Percentiles rank a stretch among this genome's conserved stretches.
These are phyloP conservation scores for Gambusia holbrooki DNA, from an alignment of 2,113 vertebrate genomes.

Conservation along the genomic window DNA sequence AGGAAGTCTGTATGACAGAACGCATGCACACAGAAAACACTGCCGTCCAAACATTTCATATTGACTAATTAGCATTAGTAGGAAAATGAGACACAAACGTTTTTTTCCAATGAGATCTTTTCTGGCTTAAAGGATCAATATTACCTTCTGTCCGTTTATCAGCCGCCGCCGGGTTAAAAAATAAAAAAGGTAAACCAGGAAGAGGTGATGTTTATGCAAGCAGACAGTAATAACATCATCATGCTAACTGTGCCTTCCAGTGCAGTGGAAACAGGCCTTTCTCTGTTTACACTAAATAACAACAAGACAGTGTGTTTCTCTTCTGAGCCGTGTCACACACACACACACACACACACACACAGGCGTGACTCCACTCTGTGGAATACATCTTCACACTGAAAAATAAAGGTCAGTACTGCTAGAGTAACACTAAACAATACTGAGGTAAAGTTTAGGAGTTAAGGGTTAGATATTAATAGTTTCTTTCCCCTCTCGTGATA, in stretches of 20 bases:
- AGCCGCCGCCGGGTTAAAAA: too few relatives aligned
- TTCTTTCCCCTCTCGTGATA: background rate
- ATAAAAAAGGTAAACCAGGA: background rate
- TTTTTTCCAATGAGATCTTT: background rate
- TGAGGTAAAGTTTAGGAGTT: background rate
- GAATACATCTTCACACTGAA: background rate
- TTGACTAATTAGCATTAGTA: background rate
- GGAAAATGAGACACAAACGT: background rate
- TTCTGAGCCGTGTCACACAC: background rate
- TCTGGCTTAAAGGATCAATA: background rate
- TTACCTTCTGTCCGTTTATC: background rate
- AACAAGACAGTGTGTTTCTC: background rate
- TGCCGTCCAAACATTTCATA: background rate
- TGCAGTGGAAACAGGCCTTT: background rate
- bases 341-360: background rate
- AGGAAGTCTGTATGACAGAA: conserved; percentile 52
- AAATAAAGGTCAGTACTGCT: background rate
- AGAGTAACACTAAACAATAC: background rate
- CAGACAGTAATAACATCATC: conserved; percentile 16
- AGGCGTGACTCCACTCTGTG: background rate
- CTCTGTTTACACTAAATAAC: conserved; percentile 12
- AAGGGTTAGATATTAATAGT: background rate
- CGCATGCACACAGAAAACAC: conserved; percentile 14
- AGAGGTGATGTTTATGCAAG: background rate
- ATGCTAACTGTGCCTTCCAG: background rate